Evolutionary conservation across 1,140 invertebrate species (phyloP), one percentile per base, ranked within the genome.

Genomic region (Pseudomyrmex pallidus): DNA sequence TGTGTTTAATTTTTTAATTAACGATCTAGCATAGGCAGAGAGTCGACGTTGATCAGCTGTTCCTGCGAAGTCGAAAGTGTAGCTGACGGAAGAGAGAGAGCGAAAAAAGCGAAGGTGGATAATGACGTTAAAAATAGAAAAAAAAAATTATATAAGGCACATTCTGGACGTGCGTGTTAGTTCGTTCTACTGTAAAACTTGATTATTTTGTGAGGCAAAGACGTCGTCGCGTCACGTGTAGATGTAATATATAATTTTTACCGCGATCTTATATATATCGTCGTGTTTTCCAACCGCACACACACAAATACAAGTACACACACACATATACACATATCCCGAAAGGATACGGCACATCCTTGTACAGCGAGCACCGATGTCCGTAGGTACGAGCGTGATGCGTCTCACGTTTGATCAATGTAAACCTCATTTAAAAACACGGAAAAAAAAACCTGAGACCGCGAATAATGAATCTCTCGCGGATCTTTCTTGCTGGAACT

Each of bases 21-120:
- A 67, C 66, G 54, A 61, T 82, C n/a, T 88, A 87, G 74, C 56
- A 72, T 86, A 87, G 83, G 66, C 74, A 87, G 35, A 87, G 35
- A 35, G 61, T 82, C 72, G 52, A 70, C 17, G 17, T 87, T 48
- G 54, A 57, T 78, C 54, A 72, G 12, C n/a, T 22, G 15, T 80
- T 57, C 2, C 15, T 20, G 12, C 15, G 67, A 22, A 77, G 50
- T 20, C 9, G 72, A 5, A 25, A 74, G 35, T 64, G 22, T 70
- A 48, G 4, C 48, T 64, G 57, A 20, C 35, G 12, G 3, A 63
- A 4, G 20, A 62, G 8, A 20, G 13, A 56, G 25, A 22, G 57
- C 12, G 52, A 59, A 57, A 17, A 46, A 61, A 50, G 9, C n/a
- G 2, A 7, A 15, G 44, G 15, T 50, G 57, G 5, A 52, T 20